Conservation (phyloP, 2,113 vertebrate genomes). For the Emydura subglobosa region DNA sequence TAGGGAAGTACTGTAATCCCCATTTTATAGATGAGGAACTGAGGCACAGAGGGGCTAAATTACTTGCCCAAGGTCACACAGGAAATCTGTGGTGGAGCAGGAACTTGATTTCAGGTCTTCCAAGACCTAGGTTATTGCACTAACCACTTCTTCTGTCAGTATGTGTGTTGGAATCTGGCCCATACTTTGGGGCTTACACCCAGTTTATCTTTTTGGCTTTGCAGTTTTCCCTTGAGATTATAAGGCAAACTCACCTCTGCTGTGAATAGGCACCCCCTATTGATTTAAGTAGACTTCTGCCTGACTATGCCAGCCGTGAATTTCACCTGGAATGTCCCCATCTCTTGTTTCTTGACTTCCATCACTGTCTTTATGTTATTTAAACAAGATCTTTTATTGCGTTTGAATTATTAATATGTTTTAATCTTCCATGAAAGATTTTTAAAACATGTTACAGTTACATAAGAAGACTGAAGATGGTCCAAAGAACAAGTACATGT, state of each 20-base stretch:
- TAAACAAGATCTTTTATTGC: slow-evolving; percentile 47
- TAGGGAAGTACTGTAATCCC: not conserved
- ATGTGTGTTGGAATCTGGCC: not conserved
- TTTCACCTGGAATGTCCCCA: not conserved
- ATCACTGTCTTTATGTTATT: slow-evolving; percentile 28
- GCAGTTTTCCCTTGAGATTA: not conserved
- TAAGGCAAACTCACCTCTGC: not conserved
- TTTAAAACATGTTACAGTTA: slow-evolving; percentile 52
- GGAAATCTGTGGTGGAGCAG: not conserved
- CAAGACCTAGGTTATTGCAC: not conserved
- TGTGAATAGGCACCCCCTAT: not conserved
- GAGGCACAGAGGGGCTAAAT: not conserved
- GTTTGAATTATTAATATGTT: slow-evolving; percentile 32
- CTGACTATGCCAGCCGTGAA: slow-evolving; percentile 7
- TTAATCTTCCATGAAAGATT: slow-evolving; percentile 62
- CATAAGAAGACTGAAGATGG: slow-evolving; percentile 49
- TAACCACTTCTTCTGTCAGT: not conserved
- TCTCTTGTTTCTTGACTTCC: slow-evolving; percentile 19
- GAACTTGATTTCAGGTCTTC: not conserved
- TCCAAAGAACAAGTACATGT: slow-evolving; percentile 70
- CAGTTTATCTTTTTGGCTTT: slow-evolving; percentile 11
- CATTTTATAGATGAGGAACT: not conserved
- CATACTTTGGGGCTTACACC: rapidly evolving
- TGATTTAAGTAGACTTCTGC: slow-evolving; percentile 6
- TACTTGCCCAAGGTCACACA: not conserved